phyloP scores from a whole-genome alignment of 2,113 vertebrate species.

The Fregetta grallaria region DNA sequence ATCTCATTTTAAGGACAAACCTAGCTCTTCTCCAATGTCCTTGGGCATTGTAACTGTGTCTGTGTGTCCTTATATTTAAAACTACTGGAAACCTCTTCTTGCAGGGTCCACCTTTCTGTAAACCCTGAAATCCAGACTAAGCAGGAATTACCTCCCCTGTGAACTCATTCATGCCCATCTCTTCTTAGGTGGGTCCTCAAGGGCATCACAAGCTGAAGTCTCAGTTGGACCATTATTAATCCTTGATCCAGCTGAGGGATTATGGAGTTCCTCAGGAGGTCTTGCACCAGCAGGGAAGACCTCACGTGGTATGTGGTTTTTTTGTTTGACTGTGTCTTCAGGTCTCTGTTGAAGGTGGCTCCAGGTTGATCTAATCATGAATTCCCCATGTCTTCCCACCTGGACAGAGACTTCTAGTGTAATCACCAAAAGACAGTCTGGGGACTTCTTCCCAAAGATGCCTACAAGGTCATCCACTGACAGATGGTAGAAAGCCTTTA shows the following conservation, averaged over 20 bases:
- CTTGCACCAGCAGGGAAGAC: not conserved
- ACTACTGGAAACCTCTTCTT: not conserved
- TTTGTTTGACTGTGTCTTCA: not conserved
- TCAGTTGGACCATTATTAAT: slow-evolving; percentile 23
- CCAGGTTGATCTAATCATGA: not conserved
- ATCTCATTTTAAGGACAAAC: not conserved
- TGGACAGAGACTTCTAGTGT: not conserved
- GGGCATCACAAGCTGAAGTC: not conserved
- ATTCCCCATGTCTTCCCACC: not conserved
- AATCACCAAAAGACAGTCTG: no score
- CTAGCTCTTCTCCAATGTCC: not conserved
- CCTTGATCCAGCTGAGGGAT: not conserved
- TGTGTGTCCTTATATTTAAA: not conserved
- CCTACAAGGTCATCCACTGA: not conserved
- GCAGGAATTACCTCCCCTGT: not conserved
- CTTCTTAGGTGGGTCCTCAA: not conserved
- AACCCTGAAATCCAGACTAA: not conserved
- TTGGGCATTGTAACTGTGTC: not conserved
- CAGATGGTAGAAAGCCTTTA: not conserved
- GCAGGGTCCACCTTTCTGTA: no score
- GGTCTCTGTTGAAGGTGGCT: not conserved
- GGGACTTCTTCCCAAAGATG: not conserved
- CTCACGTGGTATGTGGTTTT: not conserved
- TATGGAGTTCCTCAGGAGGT: not conserved
- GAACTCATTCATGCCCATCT: not conserved